Percentiles rank a stretch among this genome's conserved stretches.
Evolutionary conservation across 2,888 invertebrate species (phyloP).

Genomic region (Rhingia campestris): DNA sequence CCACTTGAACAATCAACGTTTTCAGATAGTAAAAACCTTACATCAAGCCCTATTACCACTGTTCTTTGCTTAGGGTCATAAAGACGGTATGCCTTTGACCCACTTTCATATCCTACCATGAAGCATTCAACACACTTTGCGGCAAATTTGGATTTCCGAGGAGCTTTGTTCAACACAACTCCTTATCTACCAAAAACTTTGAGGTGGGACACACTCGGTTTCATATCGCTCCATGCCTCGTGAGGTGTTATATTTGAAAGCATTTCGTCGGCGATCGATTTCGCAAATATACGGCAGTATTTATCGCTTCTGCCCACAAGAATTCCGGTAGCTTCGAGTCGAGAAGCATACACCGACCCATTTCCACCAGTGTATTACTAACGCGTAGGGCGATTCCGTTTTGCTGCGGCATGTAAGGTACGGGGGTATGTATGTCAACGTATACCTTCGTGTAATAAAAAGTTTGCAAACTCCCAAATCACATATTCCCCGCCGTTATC

Average conservation of each 20-base stretch:
- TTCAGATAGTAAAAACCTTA: constrained; percentile 12
- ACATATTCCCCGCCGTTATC: constrained; percentile 23
- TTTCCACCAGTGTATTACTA: constrained; percentile 6
- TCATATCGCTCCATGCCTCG: too few relatives aligned
- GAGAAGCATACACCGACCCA: constrained; percentile 4
- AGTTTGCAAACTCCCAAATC: neutral
- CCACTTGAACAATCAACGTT: too few relatives aligned
- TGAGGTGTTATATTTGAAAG: too few relatives aligned
- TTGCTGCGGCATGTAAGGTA: constrained; percentile 15
- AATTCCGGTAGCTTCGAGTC: constrained; percentile 1
- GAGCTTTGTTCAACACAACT: constrained; percentile 48
- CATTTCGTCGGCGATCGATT: too few relatives aligned
- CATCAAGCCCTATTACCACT: constrained; percentile 20
- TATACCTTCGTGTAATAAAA: constrained; percentile 4
- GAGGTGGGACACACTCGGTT: too few relatives aligned
- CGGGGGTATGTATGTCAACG: constrained; percentile 29
- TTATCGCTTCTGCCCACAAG: too few relatives aligned
- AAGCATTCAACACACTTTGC: constrained; percentile 33
- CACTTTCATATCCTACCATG: constrained; percentile 24
- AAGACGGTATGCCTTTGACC: constrained; percentile 33
- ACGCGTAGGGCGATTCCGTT: constrained; percentile 7
- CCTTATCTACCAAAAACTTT: constrained; percentile 53
- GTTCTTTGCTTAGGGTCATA: constrained; percentile 21
- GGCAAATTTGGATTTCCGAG: constrained; percentile 39
- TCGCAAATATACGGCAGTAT: too few relatives aligned